Evolutionary conservation across 2,797 vertebrate genomes (phyloP).

Genomic region (Margarornis squamiger): DNA sequence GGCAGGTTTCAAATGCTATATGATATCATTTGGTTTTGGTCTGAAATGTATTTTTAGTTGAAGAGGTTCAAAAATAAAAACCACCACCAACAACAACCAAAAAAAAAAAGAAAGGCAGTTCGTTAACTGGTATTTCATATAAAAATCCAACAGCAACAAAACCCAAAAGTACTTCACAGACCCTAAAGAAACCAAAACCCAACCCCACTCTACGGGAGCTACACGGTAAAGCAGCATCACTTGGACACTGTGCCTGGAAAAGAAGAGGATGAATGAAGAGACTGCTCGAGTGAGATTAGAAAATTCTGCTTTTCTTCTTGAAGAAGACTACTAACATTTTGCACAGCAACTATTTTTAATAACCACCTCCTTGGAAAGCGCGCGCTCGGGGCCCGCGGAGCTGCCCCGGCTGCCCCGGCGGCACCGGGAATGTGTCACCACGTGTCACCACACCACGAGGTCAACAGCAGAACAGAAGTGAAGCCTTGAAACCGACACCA

Average conservation of each 20-base stretch:
- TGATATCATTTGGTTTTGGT: conserved; percentile 68
- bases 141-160: conserved; percentile 68
- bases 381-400: no score
- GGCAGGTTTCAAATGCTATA: conserved; percentile 23
- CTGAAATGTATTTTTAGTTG: conserved; percentile 59
- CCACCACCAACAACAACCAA: not conserved
- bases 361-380: conserved; percentile 74
- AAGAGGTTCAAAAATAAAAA: not conserved
- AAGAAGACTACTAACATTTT: conserved; percentile 85
- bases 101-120: conserved; percentile 51
- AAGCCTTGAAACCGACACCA: conserved; percentile 72
- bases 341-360: conserved; percentile 84
- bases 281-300: conserved; percentile 77
- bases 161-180: conserved; percentile 49
- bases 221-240: conserved; percentile 64
- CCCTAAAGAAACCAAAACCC: not conserved
- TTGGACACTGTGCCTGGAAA: conserved; percentile 77
- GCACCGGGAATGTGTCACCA: not conserved
- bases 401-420: no score
- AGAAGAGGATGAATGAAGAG: conserved; percentile 72
- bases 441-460: conserved; percentile 62
- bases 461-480: conserved; percentile 57
- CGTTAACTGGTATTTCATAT: conserved; percentile 67
- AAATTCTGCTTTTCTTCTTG: conserved; percentile 82
- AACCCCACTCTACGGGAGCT: no score